Evolutionary conservation across 1,140 invertebrate genomes (phyloP).

Genomic region (Procambarus virginalis): DNA sequence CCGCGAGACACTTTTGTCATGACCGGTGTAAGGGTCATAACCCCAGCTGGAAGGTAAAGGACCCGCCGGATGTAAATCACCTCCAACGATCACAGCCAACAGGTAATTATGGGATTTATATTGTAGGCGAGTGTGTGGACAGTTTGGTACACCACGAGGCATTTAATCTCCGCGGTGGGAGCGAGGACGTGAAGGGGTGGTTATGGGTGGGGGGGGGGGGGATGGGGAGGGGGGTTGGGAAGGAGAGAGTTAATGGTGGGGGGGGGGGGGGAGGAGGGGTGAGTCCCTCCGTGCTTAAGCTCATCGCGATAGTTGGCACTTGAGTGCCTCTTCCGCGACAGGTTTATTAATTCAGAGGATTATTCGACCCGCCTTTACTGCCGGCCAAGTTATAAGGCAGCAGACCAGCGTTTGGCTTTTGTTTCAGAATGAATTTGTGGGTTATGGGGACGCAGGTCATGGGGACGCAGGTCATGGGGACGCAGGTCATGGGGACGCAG

Average conservation of each 20-base stretch:
- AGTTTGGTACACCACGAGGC: not conserved
- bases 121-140: not conserved
- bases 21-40: not conserved
- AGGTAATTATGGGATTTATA: not conserved
- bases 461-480: too few relatives aligned
- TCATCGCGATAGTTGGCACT: not conserved
- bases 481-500: too few relatives aligned
- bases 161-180: not conserved
- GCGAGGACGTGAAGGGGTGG: not conserved
- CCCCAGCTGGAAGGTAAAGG: not conserved
- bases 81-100: not conserved
- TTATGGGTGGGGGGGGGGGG: not conserved
- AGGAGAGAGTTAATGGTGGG: too few relatives aligned
- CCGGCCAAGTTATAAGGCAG: not conserved
- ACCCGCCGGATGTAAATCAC: not conserved
- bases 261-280: too few relatives aligned
- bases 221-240: too few relatives aligned
- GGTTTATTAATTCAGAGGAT: constrained; percentile 4
- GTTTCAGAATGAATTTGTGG: not conserved
- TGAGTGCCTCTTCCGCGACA: not conserved
- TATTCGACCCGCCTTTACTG: not conserved
- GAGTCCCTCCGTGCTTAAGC: too few relatives aligned
- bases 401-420: not conserved
- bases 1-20: not conserved
- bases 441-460: too few relatives aligned